phyloP scores from a whole-genome alignment of 1,140 invertebrate species.

The Palaemon carinicauda region DNA sequence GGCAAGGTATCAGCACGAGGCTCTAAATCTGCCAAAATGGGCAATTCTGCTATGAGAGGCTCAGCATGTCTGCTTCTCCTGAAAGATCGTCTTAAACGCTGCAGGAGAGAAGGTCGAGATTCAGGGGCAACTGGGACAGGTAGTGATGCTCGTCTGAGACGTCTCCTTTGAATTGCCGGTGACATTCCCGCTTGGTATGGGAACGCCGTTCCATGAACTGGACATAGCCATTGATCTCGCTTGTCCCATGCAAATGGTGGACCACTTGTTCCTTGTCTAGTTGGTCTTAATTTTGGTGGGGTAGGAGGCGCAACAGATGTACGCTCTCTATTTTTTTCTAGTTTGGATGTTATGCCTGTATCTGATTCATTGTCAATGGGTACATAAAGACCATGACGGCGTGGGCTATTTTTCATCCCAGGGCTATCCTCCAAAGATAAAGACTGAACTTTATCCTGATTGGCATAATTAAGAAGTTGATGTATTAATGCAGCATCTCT shows the following conservation, averaged over 20 bases:
- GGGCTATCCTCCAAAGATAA: background rate
- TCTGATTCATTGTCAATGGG: constrained; percentile 38
- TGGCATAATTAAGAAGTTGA: constrained; percentile 6
- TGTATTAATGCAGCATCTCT: constrained; percentile 27
- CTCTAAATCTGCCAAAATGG: background rate
- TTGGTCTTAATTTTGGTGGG: background rate
- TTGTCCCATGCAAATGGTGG: background rate
- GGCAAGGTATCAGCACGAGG: background rate
- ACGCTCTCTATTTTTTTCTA: constrained; percentile 3
- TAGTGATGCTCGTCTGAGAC: constrained; percentile 31
- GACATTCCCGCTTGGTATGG: constrained; percentile 21
- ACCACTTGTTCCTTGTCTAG: background rate
- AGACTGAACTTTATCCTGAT: constrained; percentile 11
- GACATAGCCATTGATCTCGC: constrained; percentile 4
- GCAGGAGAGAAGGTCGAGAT: constrained; percentile 29
- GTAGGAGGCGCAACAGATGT: background rate
- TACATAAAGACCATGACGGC: constrained; percentile 37
- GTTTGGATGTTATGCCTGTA: constrained; percentile 32
- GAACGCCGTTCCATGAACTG: constrained; percentile 26
- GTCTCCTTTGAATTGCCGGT: constrained; percentile 22
- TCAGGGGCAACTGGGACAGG: constrained; percentile 23
- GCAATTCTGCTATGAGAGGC: constrained; percentile 26
- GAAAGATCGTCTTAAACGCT: constrained; percentile 33
- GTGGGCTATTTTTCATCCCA: background rate
- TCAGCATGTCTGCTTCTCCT: constrained; percentile 28